Evolutionary conservation across 2,113 vertebrate species (phyloP).

Genomic region (Andinoacara biseriatus): DNA sequence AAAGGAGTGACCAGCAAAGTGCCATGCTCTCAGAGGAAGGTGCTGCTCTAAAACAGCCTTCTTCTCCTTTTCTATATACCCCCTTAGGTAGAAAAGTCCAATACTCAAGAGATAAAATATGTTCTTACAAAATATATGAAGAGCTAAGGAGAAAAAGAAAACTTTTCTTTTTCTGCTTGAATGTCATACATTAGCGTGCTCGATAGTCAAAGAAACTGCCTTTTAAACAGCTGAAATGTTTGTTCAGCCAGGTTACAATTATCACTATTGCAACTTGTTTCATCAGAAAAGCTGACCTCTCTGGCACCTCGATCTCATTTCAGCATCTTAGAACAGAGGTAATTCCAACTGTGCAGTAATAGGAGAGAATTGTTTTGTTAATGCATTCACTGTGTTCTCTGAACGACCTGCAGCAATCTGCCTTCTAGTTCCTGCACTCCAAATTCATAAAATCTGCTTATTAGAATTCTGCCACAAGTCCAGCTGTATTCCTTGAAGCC

Average conservation of each 20-base stretch:
- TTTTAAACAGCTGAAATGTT: constrained; percentile 43
- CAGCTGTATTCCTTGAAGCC: constrained; percentile 69
- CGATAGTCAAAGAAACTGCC: not conserved
- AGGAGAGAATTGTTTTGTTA: constrained; percentile 56
- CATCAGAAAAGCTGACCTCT: constrained; percentile 59
- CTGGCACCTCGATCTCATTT: constrained; percentile 48
- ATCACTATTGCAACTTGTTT: constrained; percentile 51
- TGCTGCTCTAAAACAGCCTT: constrained; percentile 52
- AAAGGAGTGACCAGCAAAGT: constrained; percentile 39
- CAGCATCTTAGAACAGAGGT: constrained; percentile 45
- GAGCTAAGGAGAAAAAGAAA: constrained; percentile 1
- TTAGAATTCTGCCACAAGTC: constrained; percentile 71
- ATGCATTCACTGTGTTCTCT: constrained; percentile 56
- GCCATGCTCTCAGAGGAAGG: constrained; percentile 51
- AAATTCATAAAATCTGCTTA: constrained; percentile 70
- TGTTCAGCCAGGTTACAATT: constrained; percentile 33
- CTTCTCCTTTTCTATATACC: constrained; percentile 37
- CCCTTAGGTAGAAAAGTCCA: constrained; percentile 37
- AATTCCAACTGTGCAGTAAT: constrained; percentile 62
- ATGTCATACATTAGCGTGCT: constrained; percentile 16
- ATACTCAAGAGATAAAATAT: constrained; percentile 44
- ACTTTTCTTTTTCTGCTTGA: constrained; percentile 3
- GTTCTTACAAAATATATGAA: constrained; percentile 46
- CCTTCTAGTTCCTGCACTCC: constrained; percentile 26
- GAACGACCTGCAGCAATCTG: constrained; percentile 45